These are phyloP conservation scores for Cotesia chilonis DNA, from an alignment of 1,140 invertebrate species.

Conservation along the genomic window DNA sequence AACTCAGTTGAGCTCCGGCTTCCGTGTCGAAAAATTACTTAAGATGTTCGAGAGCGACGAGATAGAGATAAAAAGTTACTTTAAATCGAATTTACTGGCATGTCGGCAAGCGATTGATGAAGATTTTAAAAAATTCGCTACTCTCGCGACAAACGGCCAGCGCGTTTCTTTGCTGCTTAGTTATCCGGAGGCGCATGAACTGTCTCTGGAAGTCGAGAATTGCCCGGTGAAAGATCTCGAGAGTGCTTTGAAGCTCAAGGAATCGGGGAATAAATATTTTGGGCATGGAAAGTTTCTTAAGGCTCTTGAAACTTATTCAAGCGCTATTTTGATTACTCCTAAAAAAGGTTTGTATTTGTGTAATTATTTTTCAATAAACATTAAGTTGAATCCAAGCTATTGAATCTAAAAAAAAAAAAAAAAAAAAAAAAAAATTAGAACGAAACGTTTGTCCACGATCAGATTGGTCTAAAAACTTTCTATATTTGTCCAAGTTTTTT, in stretches of 20 bases:
- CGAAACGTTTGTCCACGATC: too few relatives aligned
- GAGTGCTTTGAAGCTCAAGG: constrained; percentile 73
- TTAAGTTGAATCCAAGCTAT: not conserved
- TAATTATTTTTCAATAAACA: constrained; percentile 37
- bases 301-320: constrained; percentile 79
- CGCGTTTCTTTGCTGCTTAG: constrained; percentile 55
- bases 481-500: too few relatives aligned
- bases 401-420: too few relatives aligned
- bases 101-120: constrained; percentile 47
- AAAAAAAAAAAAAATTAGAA: too few relatives aligned
- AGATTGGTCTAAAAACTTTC: too few relatives aligned
- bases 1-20: too few relatives aligned
- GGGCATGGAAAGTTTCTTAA: constrained; percentile 78
- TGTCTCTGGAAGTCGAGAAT: constrained; percentile 52
- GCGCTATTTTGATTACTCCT: constrained; percentile 72
- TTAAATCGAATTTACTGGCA: constrained; percentile 52
- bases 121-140: constrained; percentile 51
- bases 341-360: constrained; percentile 68
- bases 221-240: constrained; percentile 69
- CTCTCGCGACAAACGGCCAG: constrained; percentile 45
- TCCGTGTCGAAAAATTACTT: not conserved
- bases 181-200: constrained; percentile 50
- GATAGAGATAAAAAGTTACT: constrained; percentile 51
- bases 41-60: constrained; percentile 43
- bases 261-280: constrained; percentile 81